Base-by-base conservation (phyloP, 2,888 invertebrate genomes). In the Campoletis raptor region DNA sequence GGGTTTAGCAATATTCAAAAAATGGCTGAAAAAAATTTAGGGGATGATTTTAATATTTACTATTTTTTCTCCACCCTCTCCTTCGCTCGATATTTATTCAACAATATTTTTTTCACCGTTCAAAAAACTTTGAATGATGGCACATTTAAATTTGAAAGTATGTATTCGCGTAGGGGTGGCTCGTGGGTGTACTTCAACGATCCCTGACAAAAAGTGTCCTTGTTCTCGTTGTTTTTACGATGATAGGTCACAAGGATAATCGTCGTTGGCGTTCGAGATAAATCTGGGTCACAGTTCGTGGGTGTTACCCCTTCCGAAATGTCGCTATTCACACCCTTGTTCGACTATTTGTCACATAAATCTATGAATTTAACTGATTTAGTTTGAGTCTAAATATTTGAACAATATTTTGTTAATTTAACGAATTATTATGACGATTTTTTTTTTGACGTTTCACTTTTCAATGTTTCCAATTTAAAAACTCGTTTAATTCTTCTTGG, bases 261-360 rank as follows among this genome's bases (percentile, higher is more conserved):
- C 67, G n/a, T n/a, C 54, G 24, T 36, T 83, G 79, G 54, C 67
- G 67, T 45, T 42, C 66, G 45, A 67, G 67, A 73, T 57, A 74
- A 83, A 83, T 79, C 73, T 83, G 72, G 83, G 83, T 78, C 78
- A 81, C n/a, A 73, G 54, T 40, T 72, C 18, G 7, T 21, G 18
- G 21, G 42, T 79, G 72, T 61, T n/a, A 52, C 18, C 42, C 64
- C 40, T 40, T 40, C 40, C 30, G 1, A 57, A 57, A 24, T 24
- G 61, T 61, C 61, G 30, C 61, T 61, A 30, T 30, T 61, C 30
- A 30, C 61, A 61, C 61, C 61, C 61, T 61, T 61, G 30, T 15
- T 61, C 30, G 61, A 61, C 15, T 24, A 7, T 61, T 30, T 15
- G 61, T 61, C 15, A 12, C 12, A 4, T 12, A 10, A 12, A 5